Base-by-base conservation (phyloP, 1,140 invertebrate genomes). In the Lepidostoma basale region DNA sequence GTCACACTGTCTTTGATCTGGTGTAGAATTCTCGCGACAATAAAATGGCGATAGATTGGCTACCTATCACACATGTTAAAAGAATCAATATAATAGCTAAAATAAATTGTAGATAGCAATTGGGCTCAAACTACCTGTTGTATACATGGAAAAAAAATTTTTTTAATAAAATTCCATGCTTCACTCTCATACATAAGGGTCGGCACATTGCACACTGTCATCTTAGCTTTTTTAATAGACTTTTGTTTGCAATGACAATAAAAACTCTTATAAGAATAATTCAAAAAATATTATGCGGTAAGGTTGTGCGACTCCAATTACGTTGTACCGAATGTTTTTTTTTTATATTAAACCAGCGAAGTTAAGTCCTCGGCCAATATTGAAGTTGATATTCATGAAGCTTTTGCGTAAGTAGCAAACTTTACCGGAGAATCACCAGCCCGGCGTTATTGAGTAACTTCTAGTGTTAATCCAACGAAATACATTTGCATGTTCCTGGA, bases 291-390 rank as follows among this genome's bases (percentile, higher is more conserved):
- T 14, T 42, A 14, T 45, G 45, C 23, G 9, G 23, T 62, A 44
- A 62, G 25, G 22, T 25, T 28, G 36, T 28, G 23, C 40, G 40
- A 40, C 26, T 44, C 39, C 40, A 62, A 62, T 62, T 44, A 62
- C 59, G 30, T 14, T 14, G n/a, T 23, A 40, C 25, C 4, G 6
- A 62, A 62, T 44, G 33, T n/a, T 45, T 25, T 39, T 25, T 62
- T 62, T 62, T 62, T 62, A 45, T 62, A 62, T 45, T 62, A 62
- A 62, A 44, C 14, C 36, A 40, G 56, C 20, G 12, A 18, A 62
- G 59, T 44, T 62, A 28, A 62, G 59, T 44, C 59, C 25, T 56
- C 25, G 9, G 40, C 22, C 40, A 62, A 62, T 62, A 62, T 62
- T 62, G 42, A 45, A 62, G 36, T 44, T 62, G 36, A 28, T 62